Base-by-base conservation (phyloP, 2,797 vertebrate genomes). In the Hylomyscus alleni region DNA sequence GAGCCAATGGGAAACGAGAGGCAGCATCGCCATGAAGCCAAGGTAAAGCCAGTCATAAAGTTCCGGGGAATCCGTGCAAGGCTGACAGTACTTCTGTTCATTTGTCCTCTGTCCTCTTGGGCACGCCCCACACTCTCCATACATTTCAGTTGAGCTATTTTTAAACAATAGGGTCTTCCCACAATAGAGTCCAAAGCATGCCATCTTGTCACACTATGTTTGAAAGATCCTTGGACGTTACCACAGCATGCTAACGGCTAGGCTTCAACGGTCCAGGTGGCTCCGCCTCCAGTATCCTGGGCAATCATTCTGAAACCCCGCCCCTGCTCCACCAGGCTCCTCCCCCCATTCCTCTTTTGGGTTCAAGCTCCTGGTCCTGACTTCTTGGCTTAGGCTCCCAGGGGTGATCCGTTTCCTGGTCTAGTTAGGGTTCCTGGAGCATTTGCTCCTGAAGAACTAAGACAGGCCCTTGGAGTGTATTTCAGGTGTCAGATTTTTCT, bases 1-100 rank as follows among this genome's bases (percentile, higher is more conserved):
- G 98, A 99, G 99, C 99, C 99, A 99, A 97, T 99, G 99, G 90
- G 99, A 98, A 69, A 99, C 98, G 4, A 99, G 98, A 1, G 99
- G 99, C 12, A 99, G 98, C 99, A 99, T 99, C 73, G 99, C 99
- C 99, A 99, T 99, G 97, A 99, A 99, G 69, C 99, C 99, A 69
- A 99, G 99, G 76, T 99, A 99, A 12, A 99, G 99, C 99, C 99
- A 99, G 87, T 99, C 99, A 5, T 99, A 99, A 62, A 99, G 99
- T 92, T 99, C 99, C 0, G 99, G 99, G 29, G 98, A 98, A 17
- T 98, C 99, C 0, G 62, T 89, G 92, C 99, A 99, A 34, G 98
- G 99, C 62, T 99, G 97, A 94, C 99, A 99, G 73, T 99, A 99
- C 97, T 99, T 99, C 95, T 99, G 98, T 9, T 97, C 77, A 81